Conservation (phyloP, 2,888 invertebrate genomes). For the Rosalia funebris region DNA sequence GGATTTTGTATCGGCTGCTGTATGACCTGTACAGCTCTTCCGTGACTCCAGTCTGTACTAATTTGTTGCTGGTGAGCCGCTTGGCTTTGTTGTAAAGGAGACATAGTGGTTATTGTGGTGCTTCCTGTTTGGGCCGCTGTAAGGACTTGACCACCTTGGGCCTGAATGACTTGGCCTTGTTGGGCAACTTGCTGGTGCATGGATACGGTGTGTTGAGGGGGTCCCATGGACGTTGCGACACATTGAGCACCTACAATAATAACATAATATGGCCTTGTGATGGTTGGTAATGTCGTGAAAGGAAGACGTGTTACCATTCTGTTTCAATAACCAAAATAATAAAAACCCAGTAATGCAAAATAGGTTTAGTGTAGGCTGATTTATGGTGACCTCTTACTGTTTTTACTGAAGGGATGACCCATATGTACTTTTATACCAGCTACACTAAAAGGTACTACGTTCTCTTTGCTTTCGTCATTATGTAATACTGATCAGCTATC, state of each 20-base stretch:
- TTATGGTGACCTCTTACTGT: too few species aligned
- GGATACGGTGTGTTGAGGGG: slow-evolving; percentile 64
- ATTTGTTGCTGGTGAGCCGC: slow-evolving; percentile 68
- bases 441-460: too few species aligned
- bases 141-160: slow-evolving; percentile 62
- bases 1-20: slow-evolving; percentile 82
- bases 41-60: slow-evolving; percentile 75
- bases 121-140: slow-evolving; percentile 60
- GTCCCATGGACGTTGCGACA: slow-evolving; percentile 60
- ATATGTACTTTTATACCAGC: too few species aligned
- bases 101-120: slow-evolving; percentile 79
- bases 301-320: too few species aligned
- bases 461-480: too few species aligned
- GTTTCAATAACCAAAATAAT: too few species aligned
- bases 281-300: too few species aligned
- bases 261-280: too few species aligned
- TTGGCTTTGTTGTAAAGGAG: slow-evolving; percentile 75
- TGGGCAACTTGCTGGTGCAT: slow-evolving; percentile 66
- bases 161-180: slow-evolving; percentile 61
- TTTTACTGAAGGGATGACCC: too few species aligned
- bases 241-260: slow-evolving; percentile 58
- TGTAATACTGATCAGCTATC: too few species aligned
- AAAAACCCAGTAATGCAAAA: too few species aligned
- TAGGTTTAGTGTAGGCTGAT: too few species aligned
- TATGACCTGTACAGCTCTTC: slow-evolving; percentile 80